A percentile compares a stretch with the other conserved stretches of the same genome.
Conservation (phyloP, 1,140 invertebrate genomes). For the Brevipalpus yothersi region DNA sequence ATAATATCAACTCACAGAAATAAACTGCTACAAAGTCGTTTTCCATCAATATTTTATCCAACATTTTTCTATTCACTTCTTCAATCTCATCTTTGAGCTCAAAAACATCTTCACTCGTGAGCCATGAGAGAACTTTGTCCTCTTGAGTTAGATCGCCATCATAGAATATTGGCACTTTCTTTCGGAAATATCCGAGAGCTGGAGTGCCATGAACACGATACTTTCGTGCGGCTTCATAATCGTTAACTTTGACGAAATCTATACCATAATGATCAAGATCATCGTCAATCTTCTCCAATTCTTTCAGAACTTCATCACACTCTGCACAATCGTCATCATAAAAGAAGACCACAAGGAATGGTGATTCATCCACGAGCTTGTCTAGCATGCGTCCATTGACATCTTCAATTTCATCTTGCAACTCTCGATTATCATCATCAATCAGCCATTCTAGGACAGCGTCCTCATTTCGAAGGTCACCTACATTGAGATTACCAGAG, state of each 20-base stretch:
- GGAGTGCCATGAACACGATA: constrained; percentile 50
- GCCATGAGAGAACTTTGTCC: constrained; percentile 57
- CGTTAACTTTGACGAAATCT: constrained; percentile 81
- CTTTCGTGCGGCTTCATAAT: constrained; percentile 48
- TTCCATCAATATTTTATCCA: constrained; percentile 74
- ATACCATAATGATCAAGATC: constrained; percentile 74
- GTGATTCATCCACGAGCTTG: constrained; percentile 57
- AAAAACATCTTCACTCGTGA: constrained; percentile 80
- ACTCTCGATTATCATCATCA: constrained; percentile 73
- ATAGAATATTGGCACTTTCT: constrained; percentile 58
- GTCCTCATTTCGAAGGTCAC: constrained; percentile 41
- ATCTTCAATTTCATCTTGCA: constrained; percentile 74
- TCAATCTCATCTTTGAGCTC: constrained; percentile 90
- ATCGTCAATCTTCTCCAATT: constrained; percentile 72
- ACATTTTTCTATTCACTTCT: constrained; percentile 80
- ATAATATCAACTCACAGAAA: constrained; percentile 46
- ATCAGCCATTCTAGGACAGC: constrained; percentile 50
- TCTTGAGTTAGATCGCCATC: constrained; percentile 72
- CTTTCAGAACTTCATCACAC: constrained; percentile 61
- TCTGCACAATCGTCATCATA: constrained; percentile 73
- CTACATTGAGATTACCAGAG: constrained; percentile 20
- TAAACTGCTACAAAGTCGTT: constrained; percentile 85
- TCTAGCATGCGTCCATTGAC: constrained; percentile 74
- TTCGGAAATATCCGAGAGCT: constrained; percentile 65
- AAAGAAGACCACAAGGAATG: constrained; percentile 69